Base-by-base conservation (phyloP, 2,888 invertebrate species). In the Nowickia ferox region DNA sequence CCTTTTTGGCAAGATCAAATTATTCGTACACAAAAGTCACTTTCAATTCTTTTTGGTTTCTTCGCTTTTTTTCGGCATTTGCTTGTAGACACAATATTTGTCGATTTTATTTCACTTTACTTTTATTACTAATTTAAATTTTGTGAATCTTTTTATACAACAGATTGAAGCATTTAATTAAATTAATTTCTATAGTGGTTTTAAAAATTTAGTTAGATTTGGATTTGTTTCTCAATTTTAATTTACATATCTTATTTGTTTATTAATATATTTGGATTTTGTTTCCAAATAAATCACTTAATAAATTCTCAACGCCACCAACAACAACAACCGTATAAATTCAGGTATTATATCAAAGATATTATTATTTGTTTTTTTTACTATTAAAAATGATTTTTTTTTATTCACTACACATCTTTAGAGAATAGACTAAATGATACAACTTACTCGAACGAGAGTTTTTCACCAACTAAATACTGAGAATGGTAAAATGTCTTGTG, bases 361-460 rank as follows among this genome's bases (percentile, higher is more conserved):
- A 61, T 48, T 9, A 48, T 55, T 19, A 57, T 17, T 65, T n/a
- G n/a, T 57, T 42, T 17, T 40, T 44, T 42, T 65, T 78, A 30
- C 30, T 30, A 30, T 30, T 30, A 30, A 30, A 30, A 30, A 30
- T 30, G 0, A 19, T 77, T 22, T 9, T 15, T 40, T 22, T 46
- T 22, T 42, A 4, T 59, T 42, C 68, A 53, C 82, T 38, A 22
- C 59, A 19, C 65, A 65, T 38, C 30, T 17, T 3, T n/a, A 19
- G 10, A 2, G 15, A 30, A 2, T 38, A 15, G 10, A 44, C n/a
- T 22, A 15, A 40, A 13, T 38, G 10, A 76, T 55, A 66, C 87
- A 87, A 90, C 90, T 90, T 90, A 89, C 90, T 90, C 89, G 90
- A 90, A 89, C 90, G 90, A 90, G 88, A 89, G 89, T 88, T 90